Percentiles rank a stretch among this genome's conserved stretches.
Conservation (phyloP, 2,888 invertebrate species). For the Drosophila mulleri region DNA sequence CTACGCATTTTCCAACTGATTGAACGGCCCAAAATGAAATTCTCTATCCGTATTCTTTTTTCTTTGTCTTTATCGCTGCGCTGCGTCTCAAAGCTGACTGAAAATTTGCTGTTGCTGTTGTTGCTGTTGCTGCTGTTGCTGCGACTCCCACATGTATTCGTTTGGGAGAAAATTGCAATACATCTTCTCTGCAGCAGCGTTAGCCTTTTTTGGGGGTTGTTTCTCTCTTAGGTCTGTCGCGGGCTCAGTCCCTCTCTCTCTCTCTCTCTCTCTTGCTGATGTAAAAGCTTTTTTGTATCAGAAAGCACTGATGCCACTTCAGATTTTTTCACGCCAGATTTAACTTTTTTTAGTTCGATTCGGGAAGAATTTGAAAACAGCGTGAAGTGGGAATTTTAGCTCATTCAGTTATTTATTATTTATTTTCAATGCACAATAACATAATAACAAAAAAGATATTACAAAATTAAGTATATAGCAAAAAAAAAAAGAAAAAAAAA, state of each 20-base stretch:
- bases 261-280: constrained; percentile 24
- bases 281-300: constrained; percentile 34
- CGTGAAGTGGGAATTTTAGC: no score
- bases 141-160: constrained; percentile 39
- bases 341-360: no score
- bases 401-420: no score
- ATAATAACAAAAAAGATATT: no score
- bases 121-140: constrained; percentile 36
- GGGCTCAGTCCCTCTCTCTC: neutral
- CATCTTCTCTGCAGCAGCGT: constrained; percentile 37
- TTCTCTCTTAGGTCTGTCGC: constrained; percentile 11
- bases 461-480: no score
- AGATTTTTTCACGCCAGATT: no score
- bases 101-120: constrained; percentile 52
- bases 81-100: constrained; percentile 59
- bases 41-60: constrained; percentile 36
- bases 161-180: constrained; percentile 40
- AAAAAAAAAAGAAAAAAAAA: no score
- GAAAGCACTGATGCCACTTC: constrained; percentile 15
- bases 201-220: constrained; percentile 37
- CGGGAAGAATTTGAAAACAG: no score
- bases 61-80: constrained; percentile 26
- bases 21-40: neutral
- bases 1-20: constrained; percentile 78
- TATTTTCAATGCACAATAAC: no score